Evolutionary conservation across 2,113 vertebrate genomes (phyloP).

Genomic region (Oncorhynchus gorbuscha): DNA sequence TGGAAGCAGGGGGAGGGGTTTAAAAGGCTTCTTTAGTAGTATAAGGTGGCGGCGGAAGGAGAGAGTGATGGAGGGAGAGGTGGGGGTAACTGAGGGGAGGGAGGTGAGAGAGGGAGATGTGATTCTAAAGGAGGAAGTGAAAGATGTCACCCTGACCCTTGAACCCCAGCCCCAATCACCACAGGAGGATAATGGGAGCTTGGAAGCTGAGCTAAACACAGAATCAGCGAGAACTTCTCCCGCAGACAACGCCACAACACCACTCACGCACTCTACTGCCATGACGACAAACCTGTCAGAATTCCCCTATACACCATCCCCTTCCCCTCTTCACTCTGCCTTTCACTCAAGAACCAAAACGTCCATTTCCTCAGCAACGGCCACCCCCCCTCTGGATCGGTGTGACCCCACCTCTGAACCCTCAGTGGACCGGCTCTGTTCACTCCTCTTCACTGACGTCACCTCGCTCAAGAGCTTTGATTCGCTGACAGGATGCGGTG

Average conservation of each 20-base stretch:
- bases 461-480: slow-evolving; percentile 99
- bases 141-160: slow-evolving; percentile 72
- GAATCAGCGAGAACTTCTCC: slow-evolving; percentile 45
- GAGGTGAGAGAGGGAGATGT: slow-evolving; percentile 59
- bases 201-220: slow-evolving; percentile 37
- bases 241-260: slow-evolving; percentile 47
- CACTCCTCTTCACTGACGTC: slow-evolving; percentile 97
- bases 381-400: slow-evolving; percentile 78
- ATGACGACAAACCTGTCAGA: slow-evolving; percentile 59
- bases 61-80: slow-evolving; percentile 70
- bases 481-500: slow-evolving; percentile 97
- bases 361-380: slow-evolving; percentile 60
- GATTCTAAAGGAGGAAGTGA: slow-evolving; percentile 73
- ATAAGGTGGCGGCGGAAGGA: slow-evolving; percentile 88
- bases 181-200: slow-evolving; percentile 53
- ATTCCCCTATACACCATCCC: slow-evolving; percentile 58
- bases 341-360: slow-evolving; percentile 54
- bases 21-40: slow-evolving; percentile 87
- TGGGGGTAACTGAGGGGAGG: slow-evolving; percentile 69
- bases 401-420: slow-evolving; percentile 93
- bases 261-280: slow-evolving; percentile 58
- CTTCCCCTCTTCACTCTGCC: slow-evolving; percentile 52
- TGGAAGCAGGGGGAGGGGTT: slow-evolving; percentile 84
- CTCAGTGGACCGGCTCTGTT: slow-evolving; percentile 87
- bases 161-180: slow-evolving; percentile 67